Evolutionary conservation across 2,888 invertebrate species (phyloP).

Genomic region (Rhopalosiphum nymphaeae): DNA sequence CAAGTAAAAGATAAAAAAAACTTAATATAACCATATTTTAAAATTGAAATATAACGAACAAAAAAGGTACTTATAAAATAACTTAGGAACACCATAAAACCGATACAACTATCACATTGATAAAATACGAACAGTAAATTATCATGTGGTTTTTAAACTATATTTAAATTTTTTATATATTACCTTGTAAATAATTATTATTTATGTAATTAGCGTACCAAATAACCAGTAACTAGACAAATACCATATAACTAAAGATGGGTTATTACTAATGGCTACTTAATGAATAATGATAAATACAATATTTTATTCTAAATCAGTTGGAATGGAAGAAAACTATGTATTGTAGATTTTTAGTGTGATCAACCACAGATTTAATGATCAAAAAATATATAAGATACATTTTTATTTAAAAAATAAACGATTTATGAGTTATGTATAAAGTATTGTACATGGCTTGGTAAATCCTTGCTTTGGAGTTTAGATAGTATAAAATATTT

Average conservation of each 20-base stretch:
- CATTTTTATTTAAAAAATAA: neutral
- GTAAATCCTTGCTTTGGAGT: constrained; percentile 11
- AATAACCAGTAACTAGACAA: neutral
- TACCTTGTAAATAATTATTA: neutral
- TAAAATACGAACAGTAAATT: neutral
- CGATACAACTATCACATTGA: neutral
- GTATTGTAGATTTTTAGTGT: neutral
- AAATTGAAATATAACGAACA: neutral
- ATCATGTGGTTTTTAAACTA: neutral
- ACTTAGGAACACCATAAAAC: neutral
- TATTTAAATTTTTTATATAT: neutral
- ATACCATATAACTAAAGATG: neutral
- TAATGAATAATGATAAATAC: neutral
- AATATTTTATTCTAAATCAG: neutral
- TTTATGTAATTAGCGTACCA: neutral
- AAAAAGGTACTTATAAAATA: neutral
- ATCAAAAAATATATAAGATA: neutral
- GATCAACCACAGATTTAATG: neutral
- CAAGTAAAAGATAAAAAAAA: neutral
- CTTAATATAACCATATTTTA: neutral
- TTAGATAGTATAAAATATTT: constrained; percentile 30
- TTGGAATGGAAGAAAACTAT: neutral
- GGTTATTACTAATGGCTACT: neutral
- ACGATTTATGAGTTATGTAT: constrained; percentile 1
- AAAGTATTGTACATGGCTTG: neutral